phyloP scores from a whole-genome alignment of 1,140 invertebrate species.

The Drosophila biarmipes region DNA sequence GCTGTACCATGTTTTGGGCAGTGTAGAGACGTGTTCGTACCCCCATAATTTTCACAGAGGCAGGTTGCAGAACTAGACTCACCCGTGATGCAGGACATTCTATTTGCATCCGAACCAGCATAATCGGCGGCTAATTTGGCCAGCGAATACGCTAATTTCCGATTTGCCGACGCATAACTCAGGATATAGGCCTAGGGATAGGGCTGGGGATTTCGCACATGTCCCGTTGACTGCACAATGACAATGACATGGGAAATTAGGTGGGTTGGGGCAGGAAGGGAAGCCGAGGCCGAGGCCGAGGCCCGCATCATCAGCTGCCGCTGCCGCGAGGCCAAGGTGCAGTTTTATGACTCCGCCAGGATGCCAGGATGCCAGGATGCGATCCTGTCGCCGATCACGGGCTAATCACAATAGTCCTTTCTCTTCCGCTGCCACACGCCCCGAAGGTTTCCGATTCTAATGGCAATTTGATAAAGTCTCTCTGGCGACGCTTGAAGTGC shows the following conservation, averaged over 20 bases:
- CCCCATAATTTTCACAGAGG: constrained; percentile 6
- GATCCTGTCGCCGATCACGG: constrained; percentile 20
- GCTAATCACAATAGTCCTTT: constrained; percentile 39
- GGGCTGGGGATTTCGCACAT: constrained; percentile 31
- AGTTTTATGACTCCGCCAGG: constrained; percentile 33
- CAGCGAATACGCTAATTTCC: constrained; percentile 69
- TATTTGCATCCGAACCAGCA: constrained; percentile 45
- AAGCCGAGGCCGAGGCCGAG: no score
- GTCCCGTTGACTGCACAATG: constrained; percentile 35
- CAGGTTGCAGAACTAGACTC: constrained; percentile 6
- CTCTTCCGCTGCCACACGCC: constrained; percentile 32
- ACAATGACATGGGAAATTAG: constrained; percentile 37
- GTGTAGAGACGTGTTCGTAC: constrained; percentile 1
- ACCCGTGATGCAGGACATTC: constrained; percentile 1
- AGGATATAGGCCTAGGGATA: neutral
- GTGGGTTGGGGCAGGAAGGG: neutral
- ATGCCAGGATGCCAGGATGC: neutral
- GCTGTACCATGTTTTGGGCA: neutral
- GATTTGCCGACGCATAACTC: constrained; percentile 10
- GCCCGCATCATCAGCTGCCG: constrained; percentile 48
- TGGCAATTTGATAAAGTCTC: constrained; percentile 49
- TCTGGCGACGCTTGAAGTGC: constrained; percentile 1
- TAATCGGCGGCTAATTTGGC: constrained; percentile 57
- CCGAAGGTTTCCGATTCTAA: constrained; percentile 29
- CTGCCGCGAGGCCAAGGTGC: constrained; percentile 32